phyloP scores from a whole-genome alignment of 2,113 vertebrate species.

The Eptesicus fuscus region DNA sequence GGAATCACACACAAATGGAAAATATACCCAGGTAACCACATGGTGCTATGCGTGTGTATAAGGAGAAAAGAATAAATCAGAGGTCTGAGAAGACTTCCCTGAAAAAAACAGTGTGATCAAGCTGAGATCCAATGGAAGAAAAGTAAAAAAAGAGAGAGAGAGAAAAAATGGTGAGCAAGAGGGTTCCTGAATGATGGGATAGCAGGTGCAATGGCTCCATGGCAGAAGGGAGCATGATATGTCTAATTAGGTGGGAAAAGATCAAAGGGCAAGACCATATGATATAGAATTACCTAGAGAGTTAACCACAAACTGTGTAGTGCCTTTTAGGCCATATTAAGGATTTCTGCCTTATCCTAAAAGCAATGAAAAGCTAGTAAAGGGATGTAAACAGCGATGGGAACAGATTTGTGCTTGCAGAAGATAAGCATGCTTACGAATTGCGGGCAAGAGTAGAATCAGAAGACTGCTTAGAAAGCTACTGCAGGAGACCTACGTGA shows the following conservation, averaged over 20 bases:
- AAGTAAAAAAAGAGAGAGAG: not conserved
- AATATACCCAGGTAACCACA: not conserved
- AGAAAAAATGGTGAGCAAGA: not conserved
- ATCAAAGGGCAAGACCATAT: not conserved
- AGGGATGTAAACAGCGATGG: not conserved
- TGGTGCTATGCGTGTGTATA: not conserved
- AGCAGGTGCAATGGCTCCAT: not conserved
- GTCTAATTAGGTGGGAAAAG: not conserved
- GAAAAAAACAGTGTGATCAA: not conserved
- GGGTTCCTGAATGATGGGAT: not conserved
- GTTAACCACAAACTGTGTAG: not conserved
- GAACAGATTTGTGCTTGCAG: not conserved
- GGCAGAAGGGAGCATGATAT: not conserved
- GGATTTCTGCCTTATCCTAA: conserved; percentile 8
- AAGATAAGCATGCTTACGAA: not conserved
- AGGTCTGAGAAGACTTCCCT: not conserved
- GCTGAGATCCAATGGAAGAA: not conserved
- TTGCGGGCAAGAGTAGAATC: not conserved
- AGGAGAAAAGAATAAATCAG: conserved; percentile 2
- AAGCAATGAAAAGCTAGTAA: not conserved
- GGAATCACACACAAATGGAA: conserved; percentile 11
- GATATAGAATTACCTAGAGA: not conserved
- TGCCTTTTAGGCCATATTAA: not conserved
- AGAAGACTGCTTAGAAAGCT: not conserved
- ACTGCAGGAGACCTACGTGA: not conserved